Base-by-base conservation (phyloP, 1,140 invertebrate species). In the Batillaria attramentaria region DNA sequence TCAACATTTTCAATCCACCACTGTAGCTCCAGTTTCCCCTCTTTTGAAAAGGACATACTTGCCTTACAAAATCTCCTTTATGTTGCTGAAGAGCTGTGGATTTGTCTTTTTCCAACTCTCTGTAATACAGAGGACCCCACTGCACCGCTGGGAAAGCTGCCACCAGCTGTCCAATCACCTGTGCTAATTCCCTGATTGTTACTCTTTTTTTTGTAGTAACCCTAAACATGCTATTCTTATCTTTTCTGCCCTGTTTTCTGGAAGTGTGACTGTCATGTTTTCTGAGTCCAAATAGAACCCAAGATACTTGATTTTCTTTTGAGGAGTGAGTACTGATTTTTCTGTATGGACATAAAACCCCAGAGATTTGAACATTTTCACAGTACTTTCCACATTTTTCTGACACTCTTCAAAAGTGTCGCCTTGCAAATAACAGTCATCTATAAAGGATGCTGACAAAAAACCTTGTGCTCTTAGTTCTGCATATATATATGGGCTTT, bases 401-500 rank as follows among this genome's bases (percentile, higher is more conserved):
- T 20, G 60, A 72, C 81, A 82, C 42, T 79, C 77, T 31, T 62
- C 28, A 37, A 28, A 54, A 31, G 31, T 79, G 37, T 77, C 57
- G n/a, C 77, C 79, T 46, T 39, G 73, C 3, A 84, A 43, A n/a
- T 80, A 70, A 66, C 18, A 80, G 24, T 50, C 46, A 50, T 50
- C 46, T 79, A 75, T 83, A 54, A 75, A 84, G 20, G 72, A 70
- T 31, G 74, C 54, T 50, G 13, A 78, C 5, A 60, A 5, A 72
- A 81, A 66, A 37, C 84, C 80, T 68, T 54, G n/a, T 18, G 18
- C n/a, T 74, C 79, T 54, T 18, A 85, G 35, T 33, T 72, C 60
- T 43, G 79, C 60, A 78, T 80, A 82, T 42, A 85, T 70, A 54
- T 77, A 81, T 77, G n/a, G n/a, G n/a, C n/a, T n/a, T n/a, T n/a